Percentiles rank a stretch among this genome's conserved stretches.
phyloP scores from a whole-genome alignment of 2,113 vertebrate genomes.

The Murina feae region DNA sequence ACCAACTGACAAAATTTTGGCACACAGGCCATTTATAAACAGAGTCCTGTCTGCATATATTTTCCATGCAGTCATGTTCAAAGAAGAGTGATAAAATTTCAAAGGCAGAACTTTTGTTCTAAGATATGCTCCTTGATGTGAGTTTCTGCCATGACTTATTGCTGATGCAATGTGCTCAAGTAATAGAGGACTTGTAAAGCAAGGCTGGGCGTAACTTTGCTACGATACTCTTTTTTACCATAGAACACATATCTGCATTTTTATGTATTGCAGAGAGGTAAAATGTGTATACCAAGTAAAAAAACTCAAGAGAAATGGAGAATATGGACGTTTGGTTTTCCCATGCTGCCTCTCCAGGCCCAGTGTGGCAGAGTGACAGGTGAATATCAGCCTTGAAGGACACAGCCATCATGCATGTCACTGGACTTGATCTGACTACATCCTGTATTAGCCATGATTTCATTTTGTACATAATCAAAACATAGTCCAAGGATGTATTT shows the following conservation, averaged over 20 bases:
- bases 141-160: background rate
- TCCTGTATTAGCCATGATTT: background rate
- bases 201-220: background rate
- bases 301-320: background rate
- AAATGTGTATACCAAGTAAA: background rate
- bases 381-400: background rate
- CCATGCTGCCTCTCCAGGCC: fast-evolving
- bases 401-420: background rate
- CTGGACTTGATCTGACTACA: background rate
- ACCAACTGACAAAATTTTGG: background rate
- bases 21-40: background rate
- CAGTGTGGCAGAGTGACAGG: background rate
- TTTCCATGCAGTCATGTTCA: background rate
- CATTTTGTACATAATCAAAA: background rate
- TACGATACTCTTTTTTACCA: background rate
- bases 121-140: background rate
- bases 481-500: background rate
- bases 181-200: background rate
- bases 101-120: background rate
- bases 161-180: background rate
- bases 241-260: background rate
- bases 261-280: background rate
- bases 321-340: background rate
- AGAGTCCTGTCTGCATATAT: background rate
- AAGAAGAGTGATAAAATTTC: background rate